Evolutionary conservation across 2,113 vertebrate genomes (phyloP), one percentile per base, ranked within the genome.

Genomic region (Prionailurus bengalensis): DNA sequence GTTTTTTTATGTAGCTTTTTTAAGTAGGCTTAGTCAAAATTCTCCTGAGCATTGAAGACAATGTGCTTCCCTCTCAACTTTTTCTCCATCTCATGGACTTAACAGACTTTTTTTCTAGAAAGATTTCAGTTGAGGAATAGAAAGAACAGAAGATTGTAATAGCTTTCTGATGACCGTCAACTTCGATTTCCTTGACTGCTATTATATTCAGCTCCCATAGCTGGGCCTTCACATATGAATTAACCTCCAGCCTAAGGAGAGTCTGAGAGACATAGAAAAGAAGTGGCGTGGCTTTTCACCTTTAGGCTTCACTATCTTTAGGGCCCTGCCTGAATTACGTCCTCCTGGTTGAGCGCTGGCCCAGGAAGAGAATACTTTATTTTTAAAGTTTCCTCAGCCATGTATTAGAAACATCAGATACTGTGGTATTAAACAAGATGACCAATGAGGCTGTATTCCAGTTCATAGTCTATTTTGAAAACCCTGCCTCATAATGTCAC

Each of bases 101-200:
- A 99, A 89, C 99, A 99, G 98, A 99, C 99, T 98, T 99, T 99
- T 89, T 99, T 99, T 98, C 99, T 99, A 99, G 98, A 99, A 99
- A 86, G 99, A 99, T 97, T 99, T 99, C 97, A 99, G 99, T 98
- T 99, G 99, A 98, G 99, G 99, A 97, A 99, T 99, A 25, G 99
- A 99, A 96, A 99, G 99, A 42, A 27, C 9, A 74, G 0, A 99
- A 99, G 98, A 99, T 99, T 98, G 99, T 99, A 98, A 99, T 99
- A 96, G 99, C 99, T 99, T 99, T 99, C 96, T 99, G 99, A 99
- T 97, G 99, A 97, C 99, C 99, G 98, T 99, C 99, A 89, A 99
- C 99, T 66, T 99, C 99, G 74, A 99, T 99, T 98, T 99, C 99
- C 99, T 99, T 85, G 45, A 68, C 99, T 98, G n/a, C 73, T 87